Evolutionary conservation across 2,113 vertebrate genomes (phyloP).

Genomic region (Eulacestoma nigropectus): DNA sequence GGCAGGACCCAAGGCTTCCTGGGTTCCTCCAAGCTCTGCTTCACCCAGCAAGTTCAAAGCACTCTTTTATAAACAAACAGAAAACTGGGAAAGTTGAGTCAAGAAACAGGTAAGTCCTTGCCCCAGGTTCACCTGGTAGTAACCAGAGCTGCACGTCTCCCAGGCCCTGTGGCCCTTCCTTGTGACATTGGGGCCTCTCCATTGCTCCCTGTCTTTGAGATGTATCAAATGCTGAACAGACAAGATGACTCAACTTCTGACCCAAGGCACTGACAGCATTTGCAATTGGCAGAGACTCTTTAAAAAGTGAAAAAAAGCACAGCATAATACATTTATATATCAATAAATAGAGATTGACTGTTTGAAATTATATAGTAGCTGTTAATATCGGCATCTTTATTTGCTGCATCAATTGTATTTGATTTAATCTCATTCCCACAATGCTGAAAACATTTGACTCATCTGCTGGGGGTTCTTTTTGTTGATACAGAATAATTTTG

Average conservation of each 20-base stretch:
- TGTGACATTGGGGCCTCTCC: neutral
- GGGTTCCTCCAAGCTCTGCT: neutral
- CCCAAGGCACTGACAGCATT: neutral
- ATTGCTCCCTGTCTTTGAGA: neutral
- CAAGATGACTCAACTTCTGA: neutral
- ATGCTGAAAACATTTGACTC: slow-evolving; percentile 24
- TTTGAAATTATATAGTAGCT: slow-evolving; percentile 35
- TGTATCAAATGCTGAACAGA: neutral
- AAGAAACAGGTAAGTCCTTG: neutral
- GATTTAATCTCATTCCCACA: slow-evolving; percentile 40
- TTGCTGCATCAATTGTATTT: slow-evolving; percentile 44
- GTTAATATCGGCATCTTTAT: slow-evolving; percentile 54
- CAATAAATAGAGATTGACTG: slow-evolving; percentile 35
- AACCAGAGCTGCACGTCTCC: neutral
- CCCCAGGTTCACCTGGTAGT: neutral
- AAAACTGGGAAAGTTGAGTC: neutral
- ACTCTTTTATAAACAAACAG: neutral
- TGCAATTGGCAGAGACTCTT: neutral
- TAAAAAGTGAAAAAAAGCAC: neutral
- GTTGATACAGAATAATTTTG: slow-evolving; percentile 38
- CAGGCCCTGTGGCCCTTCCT: neutral
- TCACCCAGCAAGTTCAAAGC: neutral
- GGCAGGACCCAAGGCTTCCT: neutral
- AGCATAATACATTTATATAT: neutral
- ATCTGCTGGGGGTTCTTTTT: neutral